These are phyloP conservation scores for Hylaeus anthracinus DNA, from an alignment of 1,140 invertebrate species.

Conservation along the genomic window DNA sequence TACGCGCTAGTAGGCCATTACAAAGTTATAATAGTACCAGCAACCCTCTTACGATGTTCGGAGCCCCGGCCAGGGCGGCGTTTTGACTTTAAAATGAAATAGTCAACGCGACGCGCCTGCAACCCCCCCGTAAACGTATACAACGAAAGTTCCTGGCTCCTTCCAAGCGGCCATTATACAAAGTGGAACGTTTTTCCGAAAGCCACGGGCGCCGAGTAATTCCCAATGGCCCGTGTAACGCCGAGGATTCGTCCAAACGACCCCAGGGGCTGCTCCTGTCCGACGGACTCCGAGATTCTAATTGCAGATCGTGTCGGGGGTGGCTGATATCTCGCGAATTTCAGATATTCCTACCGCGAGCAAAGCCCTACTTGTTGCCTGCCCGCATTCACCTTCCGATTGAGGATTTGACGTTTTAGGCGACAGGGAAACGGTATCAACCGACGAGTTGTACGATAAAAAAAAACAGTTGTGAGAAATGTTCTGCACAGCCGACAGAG, in stretches of 20 bases:
- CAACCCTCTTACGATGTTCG: conserved; percentile 45
- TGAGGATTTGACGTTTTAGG: too few relatives aligned
- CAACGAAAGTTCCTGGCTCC: conserved; percentile 13
- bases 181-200: conserved; percentile 46
- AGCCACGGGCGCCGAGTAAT: conserved; percentile 29
- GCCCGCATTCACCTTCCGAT: neutral
- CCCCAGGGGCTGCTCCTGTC: neutral
- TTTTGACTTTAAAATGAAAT: conserved; percentile 61
- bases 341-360: neutral
- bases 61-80: conserved; percentile 5
- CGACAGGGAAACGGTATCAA: too few relatives aligned
- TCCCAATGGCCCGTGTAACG: conserved; percentile 41
- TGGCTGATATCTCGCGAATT: neutral
- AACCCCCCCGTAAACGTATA: conserved; percentile 11
- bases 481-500: too few relatives aligned
- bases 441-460: too few relatives aligned
- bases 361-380: conserved; percentile 29
- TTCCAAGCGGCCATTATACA: conserved; percentile 27
- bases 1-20: conserved; percentile 51
- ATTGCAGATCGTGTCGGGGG: conserved; percentile 9
- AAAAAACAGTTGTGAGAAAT: too few relatives aligned
- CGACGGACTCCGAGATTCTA: conserved; percentile 4
- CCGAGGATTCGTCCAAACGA: conserved; percentile 8
- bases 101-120: conserved; percentile 12
- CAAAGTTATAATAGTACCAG: conserved; percentile 52